A percentile compares a stretch with the other conserved stretches of the same genome.
These are phyloP conservation scores for Drosophila nigromelanica DNA, from an alignment of 1,140 invertebrate genomes.

Conservation along the genomic window DNA sequence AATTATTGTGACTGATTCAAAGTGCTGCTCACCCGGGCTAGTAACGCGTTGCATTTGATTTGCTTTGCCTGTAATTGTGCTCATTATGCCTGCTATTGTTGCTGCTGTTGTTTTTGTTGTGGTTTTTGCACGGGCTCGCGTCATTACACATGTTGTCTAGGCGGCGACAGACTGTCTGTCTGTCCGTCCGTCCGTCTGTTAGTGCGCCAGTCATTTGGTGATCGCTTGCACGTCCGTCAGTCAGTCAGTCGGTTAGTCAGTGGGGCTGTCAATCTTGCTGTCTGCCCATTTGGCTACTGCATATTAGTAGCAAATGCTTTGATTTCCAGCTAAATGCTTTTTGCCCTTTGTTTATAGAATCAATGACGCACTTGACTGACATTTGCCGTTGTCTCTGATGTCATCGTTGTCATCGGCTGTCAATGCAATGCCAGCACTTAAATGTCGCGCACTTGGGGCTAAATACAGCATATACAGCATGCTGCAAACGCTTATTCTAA, in stretches of 20 bases:
- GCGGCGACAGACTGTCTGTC: constrained; percentile 52
- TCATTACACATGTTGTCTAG: constrained; percentile 78
- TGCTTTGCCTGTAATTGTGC: constrained; percentile 75
- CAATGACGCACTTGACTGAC: constrained; percentile 74
- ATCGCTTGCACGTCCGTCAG: constrained; percentile 7
- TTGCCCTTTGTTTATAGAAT: constrained; percentile 64
- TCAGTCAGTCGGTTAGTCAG: constrained; percentile 42
- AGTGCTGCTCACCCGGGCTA: constrained; percentile 37
- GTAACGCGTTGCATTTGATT: constrained; percentile 81
- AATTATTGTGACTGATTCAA: constrained; percentile 80
- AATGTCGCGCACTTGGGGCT: constrained; percentile 63
- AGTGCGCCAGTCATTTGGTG: constrained; percentile 23
- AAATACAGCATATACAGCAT: constrained; percentile 8
- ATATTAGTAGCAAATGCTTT: constrained; percentile 34
- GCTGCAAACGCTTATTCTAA: constrained; percentile 46
- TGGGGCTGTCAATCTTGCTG: constrained; percentile 54
- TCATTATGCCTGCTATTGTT: constrained; percentile 63
- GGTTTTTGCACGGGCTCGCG: constrained; percentile 50
- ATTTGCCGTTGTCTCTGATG: constrained; percentile 61
- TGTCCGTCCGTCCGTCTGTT: constrained; percentile 10
- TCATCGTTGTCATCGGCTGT: constrained; percentile 36
- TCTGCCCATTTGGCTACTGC: constrained; percentile 55
- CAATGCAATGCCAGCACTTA: constrained; percentile 39
- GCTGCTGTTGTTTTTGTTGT: constrained; percentile 17
- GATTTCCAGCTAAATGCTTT: constrained; percentile 54